phyloP scores from a whole-genome alignment of 2,888 invertebrate species.

The Scaptomyza flava region DNA sequence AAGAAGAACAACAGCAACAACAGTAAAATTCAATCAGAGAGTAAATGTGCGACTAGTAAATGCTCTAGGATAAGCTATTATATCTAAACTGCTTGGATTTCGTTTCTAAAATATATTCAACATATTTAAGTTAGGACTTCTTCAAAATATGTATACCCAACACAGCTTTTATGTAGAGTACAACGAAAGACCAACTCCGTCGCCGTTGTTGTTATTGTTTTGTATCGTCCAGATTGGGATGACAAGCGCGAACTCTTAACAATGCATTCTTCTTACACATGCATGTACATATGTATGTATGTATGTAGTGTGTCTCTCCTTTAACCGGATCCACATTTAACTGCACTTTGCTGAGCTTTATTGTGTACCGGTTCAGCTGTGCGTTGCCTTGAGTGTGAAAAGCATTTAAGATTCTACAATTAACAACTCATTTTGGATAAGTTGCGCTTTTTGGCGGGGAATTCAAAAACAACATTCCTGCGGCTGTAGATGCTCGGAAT shows the following conservation, averaged over 20 bases:
- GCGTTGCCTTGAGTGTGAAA: slow-evolving; percentile 55
- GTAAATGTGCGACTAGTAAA: neutral
- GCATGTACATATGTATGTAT: neutral
- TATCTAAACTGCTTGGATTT: neutral
- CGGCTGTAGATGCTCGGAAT: slow-evolving; percentile 39
- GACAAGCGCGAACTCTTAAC: slow-evolving; percentile 22
- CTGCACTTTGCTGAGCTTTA: slow-evolving; percentile 62
- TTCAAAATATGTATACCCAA: neutral
- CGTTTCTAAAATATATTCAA: too few relatives aligned
- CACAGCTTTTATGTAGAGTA: slow-evolving; percentile 2
- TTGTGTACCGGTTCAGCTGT: slow-evolving; percentile 59
- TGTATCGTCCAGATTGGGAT: slow-evolving; percentile 43
- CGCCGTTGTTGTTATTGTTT: slow-evolving; percentile 24
- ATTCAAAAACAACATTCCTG: slow-evolving; percentile 65
- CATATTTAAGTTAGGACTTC: too few relatives aligned
- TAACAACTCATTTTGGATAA: slow-evolving; percentile 42
- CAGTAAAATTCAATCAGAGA: slow-evolving; percentile 5
- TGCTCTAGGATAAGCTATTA: neutral
- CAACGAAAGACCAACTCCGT: slow-evolving; percentile 11
- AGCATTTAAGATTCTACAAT: slow-evolving; percentile 54
- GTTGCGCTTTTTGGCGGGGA: slow-evolving; percentile 35
- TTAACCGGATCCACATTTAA: slow-evolving; percentile 71
- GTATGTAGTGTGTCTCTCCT: neutral
- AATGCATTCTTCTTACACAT: slow-evolving; percentile 29
- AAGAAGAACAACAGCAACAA: slow-evolving; percentile 34